Percentiles rank a stretch among this genome's conserved stretches.
phyloP scores from a whole-genome alignment of 2,797 vertebrate genomes.

The Enteromius thamalakanensis region DNA sequence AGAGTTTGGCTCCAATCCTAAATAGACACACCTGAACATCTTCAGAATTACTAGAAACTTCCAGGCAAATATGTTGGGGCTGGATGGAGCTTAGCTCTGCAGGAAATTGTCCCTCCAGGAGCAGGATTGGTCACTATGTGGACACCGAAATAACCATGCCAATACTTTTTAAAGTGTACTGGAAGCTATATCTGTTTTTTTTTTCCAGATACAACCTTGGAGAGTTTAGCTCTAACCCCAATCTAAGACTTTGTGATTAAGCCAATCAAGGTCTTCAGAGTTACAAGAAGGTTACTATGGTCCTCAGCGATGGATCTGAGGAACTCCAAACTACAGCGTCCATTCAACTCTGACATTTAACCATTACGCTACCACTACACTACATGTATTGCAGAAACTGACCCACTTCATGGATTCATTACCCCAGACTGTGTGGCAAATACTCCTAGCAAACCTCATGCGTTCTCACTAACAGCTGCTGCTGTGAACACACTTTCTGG shows the following conservation, averaged over 20 bases:
- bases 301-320: background rate
- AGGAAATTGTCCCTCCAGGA: background rate
- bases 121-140: background rate
- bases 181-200: background rate
- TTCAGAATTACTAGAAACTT: background rate
- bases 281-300: background rate
- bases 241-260: background rate
- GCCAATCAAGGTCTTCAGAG: background rate
- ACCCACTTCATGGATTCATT: background rate
- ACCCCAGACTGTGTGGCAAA: conserved; percentile 7
- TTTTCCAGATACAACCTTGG: background rate
- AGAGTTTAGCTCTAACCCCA: background rate
- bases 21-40: background rate
- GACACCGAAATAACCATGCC: background rate
- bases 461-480: conserved; percentile 29
- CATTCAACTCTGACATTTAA: background rate
- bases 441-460: conserved; percentile 24
- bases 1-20: background rate
- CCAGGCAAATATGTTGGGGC: background rate
- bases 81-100: background rate
- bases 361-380: background rate
- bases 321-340: background rate
- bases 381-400: background rate
- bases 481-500: conserved; percentile 30
- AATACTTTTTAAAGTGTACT: background rate